Conservation (phyloP, 2,888 invertebrate species). For the Cistogaster globosa region DNA sequence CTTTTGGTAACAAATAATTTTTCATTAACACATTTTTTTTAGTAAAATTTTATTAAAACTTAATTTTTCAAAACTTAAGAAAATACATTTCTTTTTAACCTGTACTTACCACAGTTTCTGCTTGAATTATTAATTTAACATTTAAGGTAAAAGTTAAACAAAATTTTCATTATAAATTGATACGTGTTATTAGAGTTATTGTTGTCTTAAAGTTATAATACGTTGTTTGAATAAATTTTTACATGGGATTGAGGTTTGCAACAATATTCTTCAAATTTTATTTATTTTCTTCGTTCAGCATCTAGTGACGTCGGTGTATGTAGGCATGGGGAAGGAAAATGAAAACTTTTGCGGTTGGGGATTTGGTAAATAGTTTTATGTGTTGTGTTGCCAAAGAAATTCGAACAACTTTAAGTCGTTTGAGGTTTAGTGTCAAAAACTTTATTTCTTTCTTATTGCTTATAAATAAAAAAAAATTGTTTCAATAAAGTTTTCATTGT, state of each 20-base stretch:
- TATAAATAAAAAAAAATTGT: background rate
- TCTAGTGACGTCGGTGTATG: no score
- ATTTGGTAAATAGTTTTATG: constrained; percentile 5
- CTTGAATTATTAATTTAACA: constrained; percentile 21
- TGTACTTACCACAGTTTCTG: background rate
- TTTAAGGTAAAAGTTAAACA: constrained; percentile 51
- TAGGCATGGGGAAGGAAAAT: no score
- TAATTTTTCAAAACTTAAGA: background rate
- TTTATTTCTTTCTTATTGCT: constrained; percentile 60
- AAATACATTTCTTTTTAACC: background rate
- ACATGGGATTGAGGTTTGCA: constrained; percentile 58
- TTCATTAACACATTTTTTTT: no score
- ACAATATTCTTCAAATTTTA: constrained; percentile 48
- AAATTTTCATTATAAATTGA: constrained; percentile 68
- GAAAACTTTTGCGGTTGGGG: constrained; percentile 33
- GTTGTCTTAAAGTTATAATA: constrained; percentile 65
- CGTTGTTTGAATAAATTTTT: constrained; percentile 64
- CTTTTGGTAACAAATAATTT: no score
- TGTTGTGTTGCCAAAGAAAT: background rate
- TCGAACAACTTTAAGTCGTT: constrained; percentile 43
- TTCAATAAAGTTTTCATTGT: constrained; percentile 27
- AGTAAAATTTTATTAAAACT: no score
- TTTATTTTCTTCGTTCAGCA: constrained; percentile 1
- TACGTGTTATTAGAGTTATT: constrained; percentile 70
- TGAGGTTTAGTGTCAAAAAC: constrained; percentile 65